Conservation (phyloP, 2,797 vertebrate species). For the Diceros bicornis region DNA sequence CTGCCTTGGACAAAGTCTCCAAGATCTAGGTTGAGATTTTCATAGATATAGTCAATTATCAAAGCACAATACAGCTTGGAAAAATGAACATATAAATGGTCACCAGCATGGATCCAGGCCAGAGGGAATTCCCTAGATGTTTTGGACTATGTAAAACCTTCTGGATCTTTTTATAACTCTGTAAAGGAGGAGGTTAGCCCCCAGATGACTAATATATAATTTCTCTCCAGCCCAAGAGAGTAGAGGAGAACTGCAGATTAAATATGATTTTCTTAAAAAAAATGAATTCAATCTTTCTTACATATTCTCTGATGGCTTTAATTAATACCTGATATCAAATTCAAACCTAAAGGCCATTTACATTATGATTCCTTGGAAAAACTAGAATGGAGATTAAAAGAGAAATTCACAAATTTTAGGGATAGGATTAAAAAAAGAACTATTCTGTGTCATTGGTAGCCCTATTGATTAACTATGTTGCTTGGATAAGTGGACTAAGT, state of each 20-base stretch:
- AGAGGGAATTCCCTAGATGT: neutral
- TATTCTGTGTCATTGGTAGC: neutral
- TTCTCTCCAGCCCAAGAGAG: neutral
- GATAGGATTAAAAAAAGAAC: neutral
- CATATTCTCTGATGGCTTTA: neutral
- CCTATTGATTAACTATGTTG: neutral
- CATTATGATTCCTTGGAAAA: neutral
- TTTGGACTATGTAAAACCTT: neutral
- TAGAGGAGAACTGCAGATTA: neutral
- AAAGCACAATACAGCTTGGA: neutral
- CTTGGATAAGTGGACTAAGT: neutral
- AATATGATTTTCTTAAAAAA: neutral
- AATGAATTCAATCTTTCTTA: constrained; percentile 7
- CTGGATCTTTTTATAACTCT: neutral
- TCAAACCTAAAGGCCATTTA: neutral
- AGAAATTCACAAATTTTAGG: neutral
- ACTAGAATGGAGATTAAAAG: neutral
- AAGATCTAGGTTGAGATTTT: neutral
- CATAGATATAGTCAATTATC: neutral
- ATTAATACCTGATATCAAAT: constrained; percentile 4
- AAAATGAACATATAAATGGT: neutral
- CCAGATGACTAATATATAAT: neutral
- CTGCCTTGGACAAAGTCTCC: neutral
- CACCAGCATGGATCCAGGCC: neutral
- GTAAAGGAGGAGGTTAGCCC: neutral